phyloP scores from a whole-genome alignment of 2,113 vertebrate species.

The Psittacara wagleri region DNA sequence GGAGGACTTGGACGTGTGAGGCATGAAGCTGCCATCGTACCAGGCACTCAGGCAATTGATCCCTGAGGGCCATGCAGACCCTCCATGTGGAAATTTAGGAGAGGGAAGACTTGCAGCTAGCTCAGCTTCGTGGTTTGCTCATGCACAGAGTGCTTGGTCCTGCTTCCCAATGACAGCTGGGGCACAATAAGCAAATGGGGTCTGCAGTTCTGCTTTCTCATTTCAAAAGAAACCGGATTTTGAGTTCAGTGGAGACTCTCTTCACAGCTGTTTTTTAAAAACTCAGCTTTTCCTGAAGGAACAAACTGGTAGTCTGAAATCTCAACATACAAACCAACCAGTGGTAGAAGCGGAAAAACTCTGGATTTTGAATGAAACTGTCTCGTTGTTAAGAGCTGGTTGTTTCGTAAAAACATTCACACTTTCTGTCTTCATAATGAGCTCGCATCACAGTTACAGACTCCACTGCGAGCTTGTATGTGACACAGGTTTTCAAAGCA shows the following conservation, averaged over 20 bases:
- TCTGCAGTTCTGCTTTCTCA: neutral
- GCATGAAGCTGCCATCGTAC: neutral
- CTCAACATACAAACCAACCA: neutral
- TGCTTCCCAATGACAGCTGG: neutral
- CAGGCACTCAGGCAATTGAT: neutral
- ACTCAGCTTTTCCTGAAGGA: neutral
- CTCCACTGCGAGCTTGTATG: accelerated
- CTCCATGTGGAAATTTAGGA: neutral
- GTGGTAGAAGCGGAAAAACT: neutral
- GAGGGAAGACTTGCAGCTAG: neutral
- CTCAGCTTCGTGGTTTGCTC: neutral
- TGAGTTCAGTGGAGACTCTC: neutral
- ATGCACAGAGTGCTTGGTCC: neutral
- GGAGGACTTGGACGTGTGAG: neutral
- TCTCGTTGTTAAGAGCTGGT: neutral
- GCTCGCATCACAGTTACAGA: neutral
- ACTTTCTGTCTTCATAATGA: neutral
- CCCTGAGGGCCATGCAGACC: neutral
- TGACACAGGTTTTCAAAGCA: neutral
- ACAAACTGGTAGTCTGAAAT: neutral
- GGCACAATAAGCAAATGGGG: accelerated
- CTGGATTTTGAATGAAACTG: neutral
- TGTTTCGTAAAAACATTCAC: neutral
- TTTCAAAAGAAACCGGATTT: neutral
- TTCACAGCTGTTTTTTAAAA: neutral